Conservation (phyloP, 2,888 invertebrate genomes). For the Caenorhabditis plicata region DNA sequence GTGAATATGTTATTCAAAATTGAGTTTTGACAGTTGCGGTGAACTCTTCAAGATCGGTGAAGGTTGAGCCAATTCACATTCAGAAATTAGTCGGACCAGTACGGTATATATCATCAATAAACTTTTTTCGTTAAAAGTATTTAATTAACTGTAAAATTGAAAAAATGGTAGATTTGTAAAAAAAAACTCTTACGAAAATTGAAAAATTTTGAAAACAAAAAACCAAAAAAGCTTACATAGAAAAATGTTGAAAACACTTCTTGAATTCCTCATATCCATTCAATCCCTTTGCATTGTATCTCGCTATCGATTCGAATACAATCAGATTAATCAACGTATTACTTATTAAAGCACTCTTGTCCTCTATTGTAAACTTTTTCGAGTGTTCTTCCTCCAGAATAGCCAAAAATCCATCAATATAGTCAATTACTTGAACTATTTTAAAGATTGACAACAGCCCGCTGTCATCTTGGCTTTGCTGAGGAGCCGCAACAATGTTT, state of each 20-base stretch:
- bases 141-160: too few species aligned
- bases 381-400: constrained; percentile 32
- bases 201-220: not conserved
- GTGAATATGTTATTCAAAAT: too few species aligned
- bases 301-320: constrained; percentile 31
- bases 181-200: too few species aligned
- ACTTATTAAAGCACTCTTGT: constrained; percentile 46
- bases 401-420: constrained; percentile 48
- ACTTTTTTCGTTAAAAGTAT: too few species aligned
- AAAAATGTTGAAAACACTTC: constrained; percentile 12
- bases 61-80: too few species aligned
- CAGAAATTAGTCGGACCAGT: too few species aligned
- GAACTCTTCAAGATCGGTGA: too few species aligned
- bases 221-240: constrained; percentile 12
- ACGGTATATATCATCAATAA: too few species aligned
- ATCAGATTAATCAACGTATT: constrained; percentile 35
- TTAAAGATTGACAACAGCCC: constrained; percentile 45
- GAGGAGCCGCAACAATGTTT: too few species aligned
- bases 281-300: constrained; percentile 32
- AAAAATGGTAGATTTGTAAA: too few species aligned
- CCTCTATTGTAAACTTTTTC: constrained; percentile 50
- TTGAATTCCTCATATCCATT: constrained; percentile 36
- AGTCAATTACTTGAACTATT: constrained; percentile 52
- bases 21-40: too few species aligned
- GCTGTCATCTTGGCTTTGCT: too few species aligned